phyloP scores from a whole-genome alignment of 2,888 invertebrate species.

The Loripinus fragilis region DNA sequence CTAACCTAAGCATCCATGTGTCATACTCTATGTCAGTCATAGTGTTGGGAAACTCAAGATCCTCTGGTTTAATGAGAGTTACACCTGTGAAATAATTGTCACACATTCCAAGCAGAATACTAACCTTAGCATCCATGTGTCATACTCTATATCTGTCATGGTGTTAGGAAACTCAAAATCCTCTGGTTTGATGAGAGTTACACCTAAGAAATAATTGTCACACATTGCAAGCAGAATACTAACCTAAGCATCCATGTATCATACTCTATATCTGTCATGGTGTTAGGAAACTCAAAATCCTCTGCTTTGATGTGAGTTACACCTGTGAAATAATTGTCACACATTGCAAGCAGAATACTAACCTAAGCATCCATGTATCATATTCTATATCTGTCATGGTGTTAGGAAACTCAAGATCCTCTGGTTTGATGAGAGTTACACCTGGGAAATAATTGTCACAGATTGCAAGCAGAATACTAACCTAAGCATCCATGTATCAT shows the following conservation, averaged over 20 bases:
- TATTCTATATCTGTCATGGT: constrained; percentile 96
- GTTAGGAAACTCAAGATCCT: constrained; percentile 93
- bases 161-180: constrained; percentile 94
- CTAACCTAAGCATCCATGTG: constrained; percentile 92
- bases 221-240: no score
- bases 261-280: constrained; percentile 95
- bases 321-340: constrained; percentile 86
- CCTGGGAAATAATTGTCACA: no score
- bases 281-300: constrained; percentile 93
- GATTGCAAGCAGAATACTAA: no score
- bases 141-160: constrained; percentile 95
- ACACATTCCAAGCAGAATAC: no score
- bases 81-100: no score
- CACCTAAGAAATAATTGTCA: constrained; percentile 87
- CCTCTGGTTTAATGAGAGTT: constrained; percentile 94
- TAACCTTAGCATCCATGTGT: constrained; percentile 93
- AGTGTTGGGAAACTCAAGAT: constrained; percentile 93
- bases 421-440: constrained; percentile 94
- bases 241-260: constrained; percentile 94
- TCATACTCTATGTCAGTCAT: constrained; percentile 96
- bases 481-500: constrained; percentile 95
- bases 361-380: constrained; percentile 94
- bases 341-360: no score
- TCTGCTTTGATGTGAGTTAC: constrained; percentile 95
- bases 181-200: constrained; percentile 95